These are phyloP conservation scores for Hemibagrus wyckioides DNA, from an alignment of 2,113 vertebrate species.

Conservation along the genomic window DNA sequence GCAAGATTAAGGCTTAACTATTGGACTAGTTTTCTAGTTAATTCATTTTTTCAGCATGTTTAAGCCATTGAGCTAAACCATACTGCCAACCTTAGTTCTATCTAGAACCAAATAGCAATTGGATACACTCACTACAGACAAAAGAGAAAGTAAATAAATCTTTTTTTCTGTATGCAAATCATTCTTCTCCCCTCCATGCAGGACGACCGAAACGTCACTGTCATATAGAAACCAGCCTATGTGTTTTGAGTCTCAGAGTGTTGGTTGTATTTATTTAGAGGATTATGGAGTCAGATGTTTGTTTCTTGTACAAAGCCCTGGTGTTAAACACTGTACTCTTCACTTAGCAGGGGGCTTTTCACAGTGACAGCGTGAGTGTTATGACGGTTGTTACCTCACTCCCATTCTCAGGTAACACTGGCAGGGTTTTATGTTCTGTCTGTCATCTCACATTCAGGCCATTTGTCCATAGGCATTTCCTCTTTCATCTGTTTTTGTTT, in stretches of 20 bases:
- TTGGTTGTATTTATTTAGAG: constrained; percentile 59
- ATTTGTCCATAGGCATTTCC: constrained; percentile 69
- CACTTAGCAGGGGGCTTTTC: constrained; percentile 55
- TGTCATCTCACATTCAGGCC: constrained; percentile 59
- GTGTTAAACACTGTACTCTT: constrained; percentile 66
- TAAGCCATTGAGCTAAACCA: neutral
- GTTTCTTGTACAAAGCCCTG: constrained; percentile 60
- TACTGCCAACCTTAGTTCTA: neutral
- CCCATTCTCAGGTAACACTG: constrained; percentile 58
- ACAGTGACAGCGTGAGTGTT: constrained; percentile 51
- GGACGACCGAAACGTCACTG: neutral
- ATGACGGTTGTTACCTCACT: constrained; percentile 44
- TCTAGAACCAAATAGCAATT: neutral
- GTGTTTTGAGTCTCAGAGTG: constrained; percentile 44
- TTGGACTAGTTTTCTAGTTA: neutral
- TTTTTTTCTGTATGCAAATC: neutral
- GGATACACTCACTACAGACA: neutral
- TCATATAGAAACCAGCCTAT: neutral
- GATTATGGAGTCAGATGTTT: constrained; percentile 62
- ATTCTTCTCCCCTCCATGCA: too few species aligned
- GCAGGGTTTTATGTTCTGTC: constrained; percentile 36
- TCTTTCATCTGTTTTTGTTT: constrained; percentile 60
- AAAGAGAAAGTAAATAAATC: neutral
- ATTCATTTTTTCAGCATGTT: neutral
- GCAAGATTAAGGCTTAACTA: neutral